phyloP scores from a whole-genome alignment of 2,888 invertebrate species.

The Athrips mouffetella region DNA sequence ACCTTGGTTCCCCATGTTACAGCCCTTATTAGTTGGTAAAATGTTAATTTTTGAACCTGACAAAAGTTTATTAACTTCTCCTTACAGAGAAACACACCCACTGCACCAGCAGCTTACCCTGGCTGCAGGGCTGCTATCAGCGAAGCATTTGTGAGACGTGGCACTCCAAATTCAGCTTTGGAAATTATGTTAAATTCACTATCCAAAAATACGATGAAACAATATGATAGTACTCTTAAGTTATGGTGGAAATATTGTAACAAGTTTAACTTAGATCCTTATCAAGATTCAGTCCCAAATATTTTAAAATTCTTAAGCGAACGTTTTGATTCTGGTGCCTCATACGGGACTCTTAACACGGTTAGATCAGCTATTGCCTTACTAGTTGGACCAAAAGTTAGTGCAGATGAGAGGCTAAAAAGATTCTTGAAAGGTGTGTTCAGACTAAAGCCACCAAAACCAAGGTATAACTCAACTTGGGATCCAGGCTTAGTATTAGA shows the following conservation, averaged over 20 bases:
- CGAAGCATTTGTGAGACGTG: conserved; percentile 4
- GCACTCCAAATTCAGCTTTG: conserved; percentile 9
- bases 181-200: conserved; percentile 16
- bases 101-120: conserved; percentile 9
- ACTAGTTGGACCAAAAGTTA: neutral
- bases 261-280: neutral
- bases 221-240: conserved; percentile 12
- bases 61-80: conserved; percentile 15
- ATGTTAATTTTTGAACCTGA: conserved; percentile 22
- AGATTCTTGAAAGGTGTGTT: neutral
- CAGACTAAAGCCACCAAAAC: conserved; percentile 5
- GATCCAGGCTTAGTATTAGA: conserved; percentile 10
- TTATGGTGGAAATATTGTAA: conserved; percentile 8
- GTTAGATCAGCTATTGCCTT: conserved; percentile 1
- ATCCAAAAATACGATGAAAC: conserved; percentile 7
- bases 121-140: conserved; percentile 14
- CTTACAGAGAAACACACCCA: conserved; percentile 23
- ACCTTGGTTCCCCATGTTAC: conserved; percentile 27
- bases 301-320: conserved; percentile 7
- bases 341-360: conserved; percentile 10
- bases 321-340: conserved; percentile 8
- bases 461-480: conserved; percentile 14
- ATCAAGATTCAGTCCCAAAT: neutral
- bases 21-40: conserved; percentile 19
- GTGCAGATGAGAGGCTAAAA: neutral